A percentile compares a stretch with the other conserved stretches of the same genome.
phyloP scores from a whole-genome alignment of 2,888 invertebrate genomes.

The Tipula unca region DNA sequence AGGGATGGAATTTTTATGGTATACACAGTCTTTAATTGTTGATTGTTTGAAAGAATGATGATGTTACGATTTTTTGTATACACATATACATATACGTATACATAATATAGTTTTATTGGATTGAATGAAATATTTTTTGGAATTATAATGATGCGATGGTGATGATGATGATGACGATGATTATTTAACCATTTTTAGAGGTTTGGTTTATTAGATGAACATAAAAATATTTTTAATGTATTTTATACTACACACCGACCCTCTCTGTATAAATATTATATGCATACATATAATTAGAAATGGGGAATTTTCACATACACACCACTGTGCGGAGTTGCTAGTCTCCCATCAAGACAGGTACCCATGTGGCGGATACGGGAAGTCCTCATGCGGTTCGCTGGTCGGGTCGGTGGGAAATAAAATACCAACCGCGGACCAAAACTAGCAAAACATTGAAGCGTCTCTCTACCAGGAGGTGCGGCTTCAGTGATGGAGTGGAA shows the following conservation, averaged over 20 bases:
- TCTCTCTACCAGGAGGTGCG: too few relatives aligned
- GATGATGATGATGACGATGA: background rate
- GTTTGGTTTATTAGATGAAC: background rate
- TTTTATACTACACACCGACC: background rate
- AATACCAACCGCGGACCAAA: too few relatives aligned
- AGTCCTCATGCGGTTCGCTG: too few relatives aligned
- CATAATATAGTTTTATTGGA: background rate
- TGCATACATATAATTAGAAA: background rate
- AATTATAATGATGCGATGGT: background rate
- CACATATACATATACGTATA: too few relatives aligned
- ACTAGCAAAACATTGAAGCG: too few relatives aligned
- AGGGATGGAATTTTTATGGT: conserved; percentile 14
- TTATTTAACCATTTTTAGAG: background rate
- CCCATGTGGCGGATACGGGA: too few relatives aligned
- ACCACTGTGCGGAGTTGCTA: too few relatives aligned
- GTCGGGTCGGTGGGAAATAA: too few relatives aligned
- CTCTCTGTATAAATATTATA: background rate
- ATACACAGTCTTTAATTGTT: conserved; percentile 9
- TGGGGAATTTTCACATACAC: too few relatives aligned
- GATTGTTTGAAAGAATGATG: conserved; percentile 16
- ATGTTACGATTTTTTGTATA: conserved; percentile 1
- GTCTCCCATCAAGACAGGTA: too few relatives aligned
- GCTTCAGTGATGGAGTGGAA: too few relatives aligned
- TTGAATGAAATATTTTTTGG: background rate
- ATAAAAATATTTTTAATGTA: background rate